Percentiles rank a stretch among this genome's conserved stretches.
Evolutionary conservation across 2,888 invertebrate genomes (phyloP).

Genomic region (Pilophorus perplexus): DNA sequence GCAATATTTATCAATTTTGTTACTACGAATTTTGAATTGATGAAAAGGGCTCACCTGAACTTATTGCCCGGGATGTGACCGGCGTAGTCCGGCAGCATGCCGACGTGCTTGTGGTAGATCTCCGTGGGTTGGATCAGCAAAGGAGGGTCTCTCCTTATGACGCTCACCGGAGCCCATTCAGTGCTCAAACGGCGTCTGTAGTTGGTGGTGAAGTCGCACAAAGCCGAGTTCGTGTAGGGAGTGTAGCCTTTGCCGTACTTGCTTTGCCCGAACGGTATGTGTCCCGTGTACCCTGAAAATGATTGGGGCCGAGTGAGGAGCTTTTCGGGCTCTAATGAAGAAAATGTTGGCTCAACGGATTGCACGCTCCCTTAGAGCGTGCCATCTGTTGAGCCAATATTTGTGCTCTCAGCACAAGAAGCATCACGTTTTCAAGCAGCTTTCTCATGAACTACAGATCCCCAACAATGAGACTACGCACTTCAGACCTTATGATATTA

Average conservation of each 20-base stretch:
- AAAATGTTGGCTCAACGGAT: too few relatives aligned
- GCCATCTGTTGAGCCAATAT: too few relatives aligned
- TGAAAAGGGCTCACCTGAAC: conserved; percentile 65
- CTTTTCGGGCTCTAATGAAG: too few relatives aligned
- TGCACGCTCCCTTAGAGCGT: too few relatives aligned
- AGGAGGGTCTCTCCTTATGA: conserved; percentile 58
- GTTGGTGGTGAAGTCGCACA: conserved; percentile 72
- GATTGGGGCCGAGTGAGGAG: too few relatives aligned
- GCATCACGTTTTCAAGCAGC: too few relatives aligned
- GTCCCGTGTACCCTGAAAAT: conserved; percentile 63
- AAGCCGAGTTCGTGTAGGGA: conserved; percentile 66
- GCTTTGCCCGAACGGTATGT: conserved; percentile 65
- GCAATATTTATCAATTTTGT: too few relatives aligned
- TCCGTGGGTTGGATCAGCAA: conserved; percentile 57
- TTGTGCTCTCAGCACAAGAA: too few relatives aligned
- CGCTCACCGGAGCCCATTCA: conserved; percentile 70
- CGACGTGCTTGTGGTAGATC: conserved; percentile 71
- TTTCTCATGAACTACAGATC: too few relatives aligned
- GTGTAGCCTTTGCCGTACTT: conserved; percentile 65
- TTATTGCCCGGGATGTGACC: conserved; percentile 74
- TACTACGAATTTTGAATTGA: too few relatives aligned
- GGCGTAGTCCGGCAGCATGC: conserved; percentile 72
- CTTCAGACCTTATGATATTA: too few relatives aligned
- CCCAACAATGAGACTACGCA: too few relatives aligned
- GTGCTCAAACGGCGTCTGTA: conserved; percentile 69